phyloP scores from a whole-genome alignment of 2,797 vertebrate species.

The Alosa sapidissima region DNA sequence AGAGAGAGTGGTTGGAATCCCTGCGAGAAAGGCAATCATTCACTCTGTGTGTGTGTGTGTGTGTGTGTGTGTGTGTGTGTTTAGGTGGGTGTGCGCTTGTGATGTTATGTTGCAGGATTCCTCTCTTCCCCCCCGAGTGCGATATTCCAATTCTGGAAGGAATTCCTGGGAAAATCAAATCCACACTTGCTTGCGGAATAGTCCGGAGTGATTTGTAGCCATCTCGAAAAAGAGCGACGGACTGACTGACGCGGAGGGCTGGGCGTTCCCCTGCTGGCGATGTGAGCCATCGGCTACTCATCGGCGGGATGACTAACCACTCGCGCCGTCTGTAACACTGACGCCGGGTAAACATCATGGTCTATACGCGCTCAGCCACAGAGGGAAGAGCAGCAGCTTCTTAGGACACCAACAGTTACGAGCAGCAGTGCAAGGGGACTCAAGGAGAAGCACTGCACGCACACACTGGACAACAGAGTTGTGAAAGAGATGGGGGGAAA shows the following conservation, averaged over 20 bases:
- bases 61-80: background rate
- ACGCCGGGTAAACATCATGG: background rate
- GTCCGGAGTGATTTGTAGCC: constrained; percentile 13
- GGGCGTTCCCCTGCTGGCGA: background rate
- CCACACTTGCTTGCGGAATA: constrained; percentile 1
- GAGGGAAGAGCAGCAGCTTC: background rate
- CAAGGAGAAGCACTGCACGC: background rate
- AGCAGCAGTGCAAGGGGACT: background rate
- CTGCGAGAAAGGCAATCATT: constrained; percentile 21
- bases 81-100: background rate
- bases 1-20: background rate
- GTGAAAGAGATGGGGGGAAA: background rate
- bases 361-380: background rate
- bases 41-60: constrained; percentile 3
- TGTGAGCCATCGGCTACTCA: background rate
- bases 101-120: constrained; percentile 23
- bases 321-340: background rate
- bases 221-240: background rate
- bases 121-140: constrained; percentile 9
- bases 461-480: background rate
- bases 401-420: background rate
- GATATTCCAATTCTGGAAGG: constrained; percentile 22
- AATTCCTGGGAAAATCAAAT: constrained; percentile 24
- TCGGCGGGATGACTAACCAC: background rate
- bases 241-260: background rate